Base-by-base conservation (phyloP, 1,140 invertebrate species). In the Drosophila mojavensis region DNA sequence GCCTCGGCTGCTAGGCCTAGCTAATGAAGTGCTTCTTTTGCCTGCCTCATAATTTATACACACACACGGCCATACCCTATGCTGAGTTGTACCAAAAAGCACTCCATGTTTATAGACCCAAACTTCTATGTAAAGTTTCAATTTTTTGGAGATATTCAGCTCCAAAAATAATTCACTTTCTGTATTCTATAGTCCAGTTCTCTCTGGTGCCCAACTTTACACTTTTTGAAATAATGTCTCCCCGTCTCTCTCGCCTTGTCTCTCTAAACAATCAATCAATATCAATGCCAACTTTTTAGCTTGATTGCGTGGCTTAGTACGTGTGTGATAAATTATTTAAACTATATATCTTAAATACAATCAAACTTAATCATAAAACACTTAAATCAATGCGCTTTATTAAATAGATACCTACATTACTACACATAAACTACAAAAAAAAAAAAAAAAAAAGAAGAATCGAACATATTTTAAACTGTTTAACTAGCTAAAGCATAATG, bases 321-420 rank as follows among this genome's bases (percentile, higher is more conserved):
- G 82, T 92, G 92, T 92, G 85, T 92, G 91, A 82, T 91, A 89
- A 93, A 93, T 92, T 93, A 93, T 92, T 91, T 92, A 92, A 93
- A 91, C 88, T 90, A 47, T 48, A 73, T 75, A 54, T 54, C 64
- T 56, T 72, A 88, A 88, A 83, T 72, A 79, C n/a, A 68, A 67
- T 72, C 45, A 20, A 58, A 33, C 55, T 71, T 88, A 89, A 88
- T 80, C 76, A 61, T 36, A 59, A 74, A 60, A 54, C 75, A 68
- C 67, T 60, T 78, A 78, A 76, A 64, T 78, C 60, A 78, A 69
- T 66, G 63, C 64, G 83, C 73, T 83, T 88, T 84, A 50, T 75
- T 78, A 88, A 86, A 82, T 76, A 78, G 33, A 39, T 53, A 81
- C 43, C 30, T 47, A 75, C 56, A 43, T 45, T 61, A 41, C 28